Evolutionary conservation across 2,113 vertebrate species (phyloP), one percentile per base, ranked within the genome.

Genomic region (Mugil cephalus): DNA sequence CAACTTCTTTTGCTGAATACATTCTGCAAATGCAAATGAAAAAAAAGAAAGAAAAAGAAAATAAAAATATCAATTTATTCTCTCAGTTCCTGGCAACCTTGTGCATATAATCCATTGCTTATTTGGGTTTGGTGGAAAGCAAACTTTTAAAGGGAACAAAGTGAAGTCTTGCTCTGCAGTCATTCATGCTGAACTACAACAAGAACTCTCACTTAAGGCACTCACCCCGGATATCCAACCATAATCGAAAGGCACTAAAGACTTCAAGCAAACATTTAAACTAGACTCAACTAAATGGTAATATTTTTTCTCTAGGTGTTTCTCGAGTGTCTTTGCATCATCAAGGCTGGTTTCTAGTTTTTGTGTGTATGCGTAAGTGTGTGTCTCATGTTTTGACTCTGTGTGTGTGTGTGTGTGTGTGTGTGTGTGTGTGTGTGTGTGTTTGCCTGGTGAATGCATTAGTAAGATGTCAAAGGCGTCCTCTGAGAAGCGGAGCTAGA

Each of bases 381-480:
- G 30, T 62, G 21, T 47, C 24, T 30, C 24, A 30, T 30, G 24
- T 5, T 30, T 30, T 30, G 24, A 30, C 24, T 30, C 24, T 5
- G 14, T 64, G 61, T 36, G 51, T 53, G 12, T 42, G 43, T 59
- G 24, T n/a, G 54, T 40, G 61, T 67, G 69, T 69, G 69, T 72
- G 60, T 61, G 70, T 24, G 24, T 52, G 78, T 52, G 78, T 34
- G 70, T 15, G 52, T 11, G 63, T 34, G 70, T 50, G 70, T 17
- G 56, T 13, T 8, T 40, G 67, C 24, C 55, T 67, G 12, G 42
- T 86, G 89, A 87, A 89, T 87, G 80, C 76, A 85, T 91, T 77
- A 85, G 83, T 73, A 71, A 75, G 83, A 87, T 87, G 88, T 87
- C 82, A 87, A 85, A 92, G 83, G 82, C 71, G 21, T 82, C 83